A percentile compares a stretch with the other conserved stretches of the same genome.
Evolutionary conservation across 1,140 invertebrate genomes (phyloP).

Genomic region (Anthonomus grandis): DNA sequence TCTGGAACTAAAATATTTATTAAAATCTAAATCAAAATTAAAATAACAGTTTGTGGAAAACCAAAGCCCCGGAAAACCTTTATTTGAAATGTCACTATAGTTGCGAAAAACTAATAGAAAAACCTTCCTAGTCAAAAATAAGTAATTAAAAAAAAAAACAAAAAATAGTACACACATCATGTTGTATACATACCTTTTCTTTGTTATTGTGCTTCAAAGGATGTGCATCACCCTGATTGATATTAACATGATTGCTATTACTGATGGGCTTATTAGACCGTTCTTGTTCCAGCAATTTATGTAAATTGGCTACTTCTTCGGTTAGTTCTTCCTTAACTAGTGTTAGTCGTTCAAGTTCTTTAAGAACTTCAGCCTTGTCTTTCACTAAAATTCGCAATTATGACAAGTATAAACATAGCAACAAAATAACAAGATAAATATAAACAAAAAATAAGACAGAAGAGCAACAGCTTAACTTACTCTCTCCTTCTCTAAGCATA

Average conservation of each 20-base stretch:
- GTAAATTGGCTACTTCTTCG: constrained; percentile 63
- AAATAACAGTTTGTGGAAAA: too few relatives aligned
- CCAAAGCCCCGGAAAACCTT: too few relatives aligned
- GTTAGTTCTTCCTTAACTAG: constrained; percentile 72
- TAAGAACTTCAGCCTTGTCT: constrained; percentile 73
- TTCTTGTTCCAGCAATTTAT: constrained; percentile 75
- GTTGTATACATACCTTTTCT: constrained; percentile 24
- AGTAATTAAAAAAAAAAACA: constrained; percentile 1
- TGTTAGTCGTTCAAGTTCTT: constrained; percentile 69
- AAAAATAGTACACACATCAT: background rate
- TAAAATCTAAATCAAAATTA: too few relatives aligned
- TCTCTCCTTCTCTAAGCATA: constrained; percentile 75
- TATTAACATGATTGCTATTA: too few relatives aligned
- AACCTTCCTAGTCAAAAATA: constrained; percentile 9
- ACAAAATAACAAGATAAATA: constrained; percentile 16
- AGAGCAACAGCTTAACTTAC: too few relatives aligned
- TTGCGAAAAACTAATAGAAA: too few relatives aligned
- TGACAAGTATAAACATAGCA: constrained; percentile 2
- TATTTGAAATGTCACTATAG: too few relatives aligned
- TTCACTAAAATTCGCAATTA: constrained; percentile 61
- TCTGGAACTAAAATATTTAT: too few relatives aligned
- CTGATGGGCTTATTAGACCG: constrained; percentile 56
- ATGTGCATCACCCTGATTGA: constrained; percentile 7
- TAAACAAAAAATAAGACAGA: constrained; percentile 2
- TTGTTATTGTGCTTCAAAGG: constrained; percentile 7